Conservation (phyloP, 2,888 invertebrate species). For the Noctua comes region DNA sequence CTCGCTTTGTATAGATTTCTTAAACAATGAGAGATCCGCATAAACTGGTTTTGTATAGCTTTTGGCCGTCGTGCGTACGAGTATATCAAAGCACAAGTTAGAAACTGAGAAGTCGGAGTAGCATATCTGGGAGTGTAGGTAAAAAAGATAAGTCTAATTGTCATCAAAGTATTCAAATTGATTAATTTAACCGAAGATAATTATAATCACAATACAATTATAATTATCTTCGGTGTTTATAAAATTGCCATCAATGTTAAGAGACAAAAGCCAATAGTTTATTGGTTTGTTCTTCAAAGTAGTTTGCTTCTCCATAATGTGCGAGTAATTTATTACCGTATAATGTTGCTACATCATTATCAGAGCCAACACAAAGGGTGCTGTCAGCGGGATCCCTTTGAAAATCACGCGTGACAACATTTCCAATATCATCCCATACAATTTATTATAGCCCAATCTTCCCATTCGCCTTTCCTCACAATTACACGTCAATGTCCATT, state of each 20-base stretch:
- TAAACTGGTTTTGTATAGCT: no score
- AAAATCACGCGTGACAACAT: slow-evolving; percentile 80
- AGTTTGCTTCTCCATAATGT: slow-evolving; percentile 44
- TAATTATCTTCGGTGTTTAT: neutral
- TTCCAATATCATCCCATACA: slow-evolving; percentile 74
- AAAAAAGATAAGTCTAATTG: no score
- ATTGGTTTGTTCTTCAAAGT: slow-evolving; percentile 1
- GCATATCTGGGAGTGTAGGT: neutral
- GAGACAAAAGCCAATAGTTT: neutral
- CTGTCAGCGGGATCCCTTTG: slow-evolving; percentile 73
- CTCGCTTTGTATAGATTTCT: no score
- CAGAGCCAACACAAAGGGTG: slow-evolving; percentile 53
- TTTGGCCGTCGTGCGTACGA: no score
- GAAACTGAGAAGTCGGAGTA: neutral
- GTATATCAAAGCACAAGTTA: neutral
- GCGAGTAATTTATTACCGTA: slow-evolving; percentile 46
- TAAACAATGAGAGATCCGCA: no score
- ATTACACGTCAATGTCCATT: slow-evolving; percentile 84
- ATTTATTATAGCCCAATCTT: slow-evolving; percentile 76
- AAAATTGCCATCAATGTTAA: neutral
- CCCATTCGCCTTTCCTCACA: slow-evolving; percentile 76
- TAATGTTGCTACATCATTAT: slow-evolving; percentile 64
- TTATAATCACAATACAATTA: no score
- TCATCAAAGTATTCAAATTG: neutral
- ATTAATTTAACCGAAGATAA: neutral